Evolutionary conservation across 2,797 vertebrate species (phyloP).

Genomic region (Danio tinwini): DNA sequence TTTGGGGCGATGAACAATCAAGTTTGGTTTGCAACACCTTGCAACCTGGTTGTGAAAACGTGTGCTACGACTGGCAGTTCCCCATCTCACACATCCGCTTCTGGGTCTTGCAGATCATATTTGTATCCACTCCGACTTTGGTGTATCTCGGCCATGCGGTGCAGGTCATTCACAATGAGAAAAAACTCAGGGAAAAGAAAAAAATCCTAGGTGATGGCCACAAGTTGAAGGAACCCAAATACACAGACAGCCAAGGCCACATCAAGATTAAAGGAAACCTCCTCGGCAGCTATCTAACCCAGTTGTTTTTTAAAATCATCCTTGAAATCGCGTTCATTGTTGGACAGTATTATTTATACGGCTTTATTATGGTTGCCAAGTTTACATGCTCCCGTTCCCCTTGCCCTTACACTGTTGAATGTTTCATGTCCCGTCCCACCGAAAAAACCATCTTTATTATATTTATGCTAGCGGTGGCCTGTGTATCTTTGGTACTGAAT

Average conservation of each 20-base stretch:
- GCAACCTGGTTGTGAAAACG: constrained; percentile 94
- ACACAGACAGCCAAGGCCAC: constrained; percentile 81
- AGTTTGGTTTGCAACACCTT: constrained; percentile 91
- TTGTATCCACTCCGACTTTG: constrained; percentile 82
- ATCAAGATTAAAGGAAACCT: constrained; percentile 89
- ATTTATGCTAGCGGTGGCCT: constrained; percentile 86
- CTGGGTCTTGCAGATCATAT: constrained; percentile 97
- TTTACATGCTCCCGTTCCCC: constrained; percentile 87
- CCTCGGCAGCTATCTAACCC: constrained; percentile 88
- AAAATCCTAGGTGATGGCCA: constrained; percentile 60
- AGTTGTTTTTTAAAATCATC: constrained; percentile 88
- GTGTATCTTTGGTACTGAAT: constrained; percentile 83
- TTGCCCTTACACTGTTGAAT: constrained; percentile 89
- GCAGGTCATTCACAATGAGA: constrained; percentile 85
- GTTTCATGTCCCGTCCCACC: constrained; percentile 86
- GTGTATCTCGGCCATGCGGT: constrained; percentile 80
- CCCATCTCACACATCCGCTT: constrained; percentile 97
- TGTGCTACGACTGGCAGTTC: constrained; percentile 93
- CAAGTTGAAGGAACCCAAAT: constrained; percentile 79
- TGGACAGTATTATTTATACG: constrained; percentile 94
- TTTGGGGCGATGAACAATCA: constrained; percentile 95
- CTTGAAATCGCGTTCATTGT: constrained; percentile 90
- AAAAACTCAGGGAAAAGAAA: constrained; percentile 82
- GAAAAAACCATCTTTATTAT: constrained; percentile 90
- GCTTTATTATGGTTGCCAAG: constrained; percentile 89